phyloP scores from a whole-genome alignment of 2,888 invertebrate species.

The Melinaea menophilus region DNA sequence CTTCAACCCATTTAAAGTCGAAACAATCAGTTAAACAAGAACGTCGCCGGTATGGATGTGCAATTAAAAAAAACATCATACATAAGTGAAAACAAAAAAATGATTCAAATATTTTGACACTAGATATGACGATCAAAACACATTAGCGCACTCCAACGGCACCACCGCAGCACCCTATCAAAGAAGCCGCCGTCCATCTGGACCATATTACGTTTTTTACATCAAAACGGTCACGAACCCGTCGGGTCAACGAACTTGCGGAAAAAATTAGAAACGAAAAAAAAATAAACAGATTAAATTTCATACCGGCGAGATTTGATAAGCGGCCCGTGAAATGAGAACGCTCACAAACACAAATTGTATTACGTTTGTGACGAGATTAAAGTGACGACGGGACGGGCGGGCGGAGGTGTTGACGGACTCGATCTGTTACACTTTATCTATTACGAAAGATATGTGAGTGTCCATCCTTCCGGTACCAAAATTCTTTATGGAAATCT shows the following conservation, averaged over 20 bases:
- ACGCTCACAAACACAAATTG: slow-evolving; percentile 2
- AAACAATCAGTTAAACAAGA: neutral
- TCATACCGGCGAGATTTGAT: slow-evolving; percentile 52
- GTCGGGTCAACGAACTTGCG: slow-evolving; percentile 49
- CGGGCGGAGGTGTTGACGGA: too few relatives aligned
- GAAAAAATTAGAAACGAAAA: slow-evolving; percentile 35
- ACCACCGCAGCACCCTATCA: slow-evolving; percentile 32
- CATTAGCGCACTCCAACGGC: neutral
- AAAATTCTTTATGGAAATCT: too few relatives aligned
- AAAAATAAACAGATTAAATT: slow-evolving; percentile 55
- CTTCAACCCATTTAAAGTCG: neutral
- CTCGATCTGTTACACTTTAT: too few relatives aligned
- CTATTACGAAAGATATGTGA: too few relatives aligned
- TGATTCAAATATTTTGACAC: too few relatives aligned
- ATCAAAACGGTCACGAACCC: slow-evolving; percentile 63
- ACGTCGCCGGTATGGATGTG: neutral
- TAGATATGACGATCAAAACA: too few relatives aligned
- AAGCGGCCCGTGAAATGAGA: slow-evolving; percentile 42
- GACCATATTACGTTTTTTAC: slow-evolving; percentile 42
- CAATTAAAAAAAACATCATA: too few relatives aligned
- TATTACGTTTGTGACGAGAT: neutral
- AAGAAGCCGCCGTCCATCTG: slow-evolving; percentile 46
- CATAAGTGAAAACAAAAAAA: too few relatives aligned
- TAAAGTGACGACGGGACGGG: slow-evolving; percentile 6
- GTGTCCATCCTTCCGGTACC: too few relatives aligned